Base-by-base conservation (phyloP, 2,888 invertebrate species). In the Apantesis nais region DNA sequence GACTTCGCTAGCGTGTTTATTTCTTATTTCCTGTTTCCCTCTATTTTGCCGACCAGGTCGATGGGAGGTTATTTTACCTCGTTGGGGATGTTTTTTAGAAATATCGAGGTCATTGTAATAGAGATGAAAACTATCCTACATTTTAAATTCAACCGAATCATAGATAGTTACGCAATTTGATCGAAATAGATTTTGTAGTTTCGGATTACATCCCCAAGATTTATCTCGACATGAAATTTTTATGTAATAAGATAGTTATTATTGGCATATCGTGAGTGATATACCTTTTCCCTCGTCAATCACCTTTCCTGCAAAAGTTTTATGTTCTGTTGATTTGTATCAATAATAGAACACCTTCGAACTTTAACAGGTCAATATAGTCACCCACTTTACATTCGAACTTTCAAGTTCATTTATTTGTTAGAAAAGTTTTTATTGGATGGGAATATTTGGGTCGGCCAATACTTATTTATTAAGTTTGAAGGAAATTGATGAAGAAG, bases 341-440 rank as follows among this genome's bases (percentile, higher is more conserved):
- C 55, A 25, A 55, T 55, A 58, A 58, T 29, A 58, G 11, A 58
- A 25, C 29, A 14, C 4, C 25, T 1, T 58, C 14, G 73, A 75
- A 76, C 74, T 77, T 76, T 81, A 80, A 80, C 77, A 77, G 74
- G 73, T 72, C 65, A 73, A 58, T 58, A 14, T 25, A 58, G 58
- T 58, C 29, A 29, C 29, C 16, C 58, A 58, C 29, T 58, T 48
- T 78, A 78, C 83, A 84, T 78, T 79, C 76, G 14, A 55, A 58
- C 29, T 58, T 58, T 4, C 25, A 58, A 58, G 58, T 58, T 29
- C 29, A 58, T 58, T 29, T 58, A 74, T 74, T 77, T 77, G 76
- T 76, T 66, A 68, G 71, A 72, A 52, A 77, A 80, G 72, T 74
- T 74, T 71, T 60, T 34, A 63, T 44, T 71, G 64, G 77, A 72